phyloP scores from a whole-genome alignment of 2,797 vertebrate species.

The Moxostoma hubbsi region DNA sequence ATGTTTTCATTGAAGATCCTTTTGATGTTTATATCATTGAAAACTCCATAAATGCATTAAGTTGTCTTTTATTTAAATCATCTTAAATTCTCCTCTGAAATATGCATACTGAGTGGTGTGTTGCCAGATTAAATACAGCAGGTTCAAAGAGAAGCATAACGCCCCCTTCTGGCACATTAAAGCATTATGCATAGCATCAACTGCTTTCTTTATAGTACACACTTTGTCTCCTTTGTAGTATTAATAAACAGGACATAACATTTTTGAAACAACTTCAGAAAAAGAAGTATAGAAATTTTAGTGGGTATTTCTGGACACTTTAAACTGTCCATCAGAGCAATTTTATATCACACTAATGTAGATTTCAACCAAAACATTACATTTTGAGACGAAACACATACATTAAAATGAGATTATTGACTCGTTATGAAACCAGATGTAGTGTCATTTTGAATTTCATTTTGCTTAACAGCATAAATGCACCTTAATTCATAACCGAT shows the following conservation, averaged over 20 bases:
- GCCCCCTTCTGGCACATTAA: conserved; percentile 52
- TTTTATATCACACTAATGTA: neutral
- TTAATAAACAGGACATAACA: neutral
- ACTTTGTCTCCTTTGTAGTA: neutral
- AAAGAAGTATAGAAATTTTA: neutral
- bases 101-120: neutral
- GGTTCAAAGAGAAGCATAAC: conserved; percentile 36
- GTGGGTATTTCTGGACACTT: too few species aligned
- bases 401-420: neutral
- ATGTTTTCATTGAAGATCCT: too few species aligned
- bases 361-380: neutral
- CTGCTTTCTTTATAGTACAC: conserved; percentile 2
- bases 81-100: conserved; percentile 12
- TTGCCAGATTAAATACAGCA: neutral
- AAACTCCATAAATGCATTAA: neutral
- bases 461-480: neutral
- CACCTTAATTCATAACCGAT: neutral
- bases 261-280: too few species aligned
- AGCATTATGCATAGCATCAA: conserved; percentile 14
- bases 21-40: neutral
- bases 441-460: neutral
- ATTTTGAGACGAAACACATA: neutral
- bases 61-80: conserved; percentile 9
- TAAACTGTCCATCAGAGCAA: neutral
- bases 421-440: neutral